Conservation (phyloP, 2,797 vertebrate genomes). For the Galagoides demidoff region DNA sequence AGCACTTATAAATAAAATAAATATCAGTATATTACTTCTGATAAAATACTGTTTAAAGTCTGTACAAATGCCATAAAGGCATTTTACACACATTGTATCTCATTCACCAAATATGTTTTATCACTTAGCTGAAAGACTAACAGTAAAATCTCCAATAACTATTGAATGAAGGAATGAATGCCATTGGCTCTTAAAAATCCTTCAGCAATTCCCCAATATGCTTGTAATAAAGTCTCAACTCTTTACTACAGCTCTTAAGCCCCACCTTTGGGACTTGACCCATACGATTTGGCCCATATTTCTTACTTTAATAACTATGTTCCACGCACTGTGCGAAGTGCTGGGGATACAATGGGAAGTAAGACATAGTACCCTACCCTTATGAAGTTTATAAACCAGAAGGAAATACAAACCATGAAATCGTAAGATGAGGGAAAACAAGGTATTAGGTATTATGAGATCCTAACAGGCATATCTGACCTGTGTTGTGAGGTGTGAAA, state of each 20-base stretch:
- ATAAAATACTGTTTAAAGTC: not conserved
- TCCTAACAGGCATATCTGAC: not conserved
- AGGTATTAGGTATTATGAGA: not conserved
- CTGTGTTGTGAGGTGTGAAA: not conserved
- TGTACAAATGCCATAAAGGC: not conserved
- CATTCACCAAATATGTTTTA: not conserved
- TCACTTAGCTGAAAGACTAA: not conserved
- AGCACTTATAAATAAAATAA: not conserved
- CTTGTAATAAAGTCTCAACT: not conserved
- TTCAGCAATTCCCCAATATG: not conserved
- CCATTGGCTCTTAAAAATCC: slow-evolving; percentile 17
- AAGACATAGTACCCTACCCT: not conserved
- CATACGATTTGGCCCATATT: not conserved
- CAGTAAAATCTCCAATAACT: not conserved
- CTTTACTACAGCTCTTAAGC: not conserved
- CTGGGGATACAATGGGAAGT: not conserved
- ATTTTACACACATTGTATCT: not conserved
- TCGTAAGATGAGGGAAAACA: not conserved
- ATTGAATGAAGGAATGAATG: not conserved
- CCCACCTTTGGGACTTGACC: not conserved
- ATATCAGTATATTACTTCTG: not conserved
- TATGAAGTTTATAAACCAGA: not conserved
- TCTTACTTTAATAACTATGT: slow-evolving; percentile 41
- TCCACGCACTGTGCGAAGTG: not conserved
- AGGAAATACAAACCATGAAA: slow-evolving; percentile 6